Conservation (phyloP, 2,888 invertebrate species). For the Drosophila rubida region DNA sequence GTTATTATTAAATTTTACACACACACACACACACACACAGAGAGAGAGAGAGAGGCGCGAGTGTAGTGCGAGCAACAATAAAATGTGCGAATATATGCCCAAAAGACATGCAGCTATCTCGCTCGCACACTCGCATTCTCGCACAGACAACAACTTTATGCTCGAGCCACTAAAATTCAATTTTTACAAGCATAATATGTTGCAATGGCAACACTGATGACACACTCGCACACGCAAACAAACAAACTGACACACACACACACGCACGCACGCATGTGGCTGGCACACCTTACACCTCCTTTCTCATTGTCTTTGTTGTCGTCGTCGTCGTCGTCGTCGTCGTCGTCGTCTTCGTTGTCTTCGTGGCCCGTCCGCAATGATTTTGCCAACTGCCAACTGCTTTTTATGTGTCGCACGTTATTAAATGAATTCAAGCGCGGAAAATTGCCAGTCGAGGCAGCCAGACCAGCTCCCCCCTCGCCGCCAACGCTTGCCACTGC, state of each 20-base stretch:
- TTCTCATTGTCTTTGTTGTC: slow-evolving; percentile 27
- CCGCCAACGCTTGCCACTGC: slow-evolving; percentile 1
- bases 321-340: slow-evolving; percentile 1
- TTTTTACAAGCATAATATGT: slow-evolving; percentile 79
- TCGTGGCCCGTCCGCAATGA: slow-evolving; percentile 56
- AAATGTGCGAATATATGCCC: slow-evolving; percentile 71
- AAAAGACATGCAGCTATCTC: slow-evolving; percentile 58
- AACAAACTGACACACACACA: slow-evolving; percentile 15
- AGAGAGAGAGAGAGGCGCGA: slow-evolving; percentile 45
- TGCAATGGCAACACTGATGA: slow-evolving; percentile 73
- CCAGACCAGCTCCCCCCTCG: neutral
- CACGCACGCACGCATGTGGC: slow-evolving; percentile 6
- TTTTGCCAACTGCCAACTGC: slow-evolving; percentile 77
- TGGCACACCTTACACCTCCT: slow-evolving; percentile 7
- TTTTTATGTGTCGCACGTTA: slow-evolving; percentile 78
- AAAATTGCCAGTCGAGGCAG: slow-evolving; percentile 58
- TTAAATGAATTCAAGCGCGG: slow-evolving; percentile 78
- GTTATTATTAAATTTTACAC: slow-evolving; percentile 79
- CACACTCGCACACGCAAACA: slow-evolving; percentile 40
- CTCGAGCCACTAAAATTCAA: slow-evolving; percentile 73
- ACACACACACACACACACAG: slow-evolving; percentile 32
- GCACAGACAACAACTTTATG: slow-evolving; percentile 46
- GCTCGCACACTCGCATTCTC: slow-evolving; percentile 14
- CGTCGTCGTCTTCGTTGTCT: slow-evolving; percentile 8
- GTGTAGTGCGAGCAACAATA: slow-evolving; percentile 49